A percentile compares a stretch with the other conserved stretches of the same genome.
Conservation (phyloP, 92 coral and sea anemone species). For the Palythoa caribaeorum region DNA sequence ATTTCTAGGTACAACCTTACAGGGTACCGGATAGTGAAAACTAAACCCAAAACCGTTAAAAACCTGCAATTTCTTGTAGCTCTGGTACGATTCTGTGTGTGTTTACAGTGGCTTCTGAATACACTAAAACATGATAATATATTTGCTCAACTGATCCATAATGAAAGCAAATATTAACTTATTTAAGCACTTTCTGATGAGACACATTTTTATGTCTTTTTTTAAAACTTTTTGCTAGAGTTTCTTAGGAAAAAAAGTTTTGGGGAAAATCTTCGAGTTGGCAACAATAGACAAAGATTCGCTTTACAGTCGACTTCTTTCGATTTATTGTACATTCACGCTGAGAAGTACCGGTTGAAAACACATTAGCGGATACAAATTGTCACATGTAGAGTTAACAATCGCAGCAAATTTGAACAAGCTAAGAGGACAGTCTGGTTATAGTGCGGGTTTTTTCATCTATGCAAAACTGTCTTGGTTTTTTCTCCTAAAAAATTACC, state of each 20-base stretch:
- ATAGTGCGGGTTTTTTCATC: neutral
- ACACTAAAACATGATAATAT: neutral
- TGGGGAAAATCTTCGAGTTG: neutral
- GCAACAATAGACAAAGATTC: conserved; percentile 15
- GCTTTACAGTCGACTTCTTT: neutral
- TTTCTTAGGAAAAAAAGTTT: neutral
- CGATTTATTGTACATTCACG: conserved; percentile 3
- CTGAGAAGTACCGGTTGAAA: conserved; percentile 38
- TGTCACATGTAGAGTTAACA: conserved; percentile 40
- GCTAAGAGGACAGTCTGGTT: neutral
- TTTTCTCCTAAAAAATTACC: neutral
- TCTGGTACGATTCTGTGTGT: conserved; percentile 27
- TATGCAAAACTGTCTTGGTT: neutral
- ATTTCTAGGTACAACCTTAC: neutral
- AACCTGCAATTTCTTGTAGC: conserved; percentile 41
- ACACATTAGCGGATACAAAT: conserved; percentile 23
- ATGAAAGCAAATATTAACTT: conserved; percentile 30
- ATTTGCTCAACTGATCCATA: conserved; percentile 17
- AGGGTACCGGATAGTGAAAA: conserved; percentile 26
- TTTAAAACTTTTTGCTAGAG: neutral
- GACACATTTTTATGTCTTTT: neutral
- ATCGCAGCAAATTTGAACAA: conserved; percentile 11
- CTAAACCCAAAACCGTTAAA: conserved; percentile 18
- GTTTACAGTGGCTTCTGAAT: neutral
- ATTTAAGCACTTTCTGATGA: too few species aligned